A percentile compares a stretch with the other conserved stretches of the same genome.
Conservation (phyloP, 2,113 vertebrate species). For the Pseudopipra pipra region DNA sequence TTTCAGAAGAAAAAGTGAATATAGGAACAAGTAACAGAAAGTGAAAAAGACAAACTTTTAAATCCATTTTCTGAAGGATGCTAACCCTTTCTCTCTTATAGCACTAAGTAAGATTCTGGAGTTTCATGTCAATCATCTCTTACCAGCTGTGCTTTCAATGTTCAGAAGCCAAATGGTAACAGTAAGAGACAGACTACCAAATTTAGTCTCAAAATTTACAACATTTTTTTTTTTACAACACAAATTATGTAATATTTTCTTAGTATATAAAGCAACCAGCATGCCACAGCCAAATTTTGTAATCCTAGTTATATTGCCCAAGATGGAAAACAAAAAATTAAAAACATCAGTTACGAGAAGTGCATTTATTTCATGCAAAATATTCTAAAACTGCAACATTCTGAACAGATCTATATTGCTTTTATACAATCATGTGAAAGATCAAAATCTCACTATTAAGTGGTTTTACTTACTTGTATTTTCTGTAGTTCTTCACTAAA, state of each 20-base stretch:
- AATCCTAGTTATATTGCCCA: neutral
- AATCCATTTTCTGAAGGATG: neutral
- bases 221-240: neutral
- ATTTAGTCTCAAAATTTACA: neutral
- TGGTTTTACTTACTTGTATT: constrained; percentile 73
- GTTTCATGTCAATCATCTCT: neutral
- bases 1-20: neutral
- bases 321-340: neutral
- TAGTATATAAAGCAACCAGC: neutral
- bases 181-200: neutral
- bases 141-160: neutral
- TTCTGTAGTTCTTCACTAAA: constrained; percentile 64
- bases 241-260: neutral
- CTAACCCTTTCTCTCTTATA: neutral
- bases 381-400: neutral
- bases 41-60: neutral
- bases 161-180: neutral
- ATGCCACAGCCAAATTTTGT: neutral
- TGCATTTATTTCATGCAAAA: neutral
- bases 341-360: neutral
- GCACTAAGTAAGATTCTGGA: neutral
- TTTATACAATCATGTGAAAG: neutral
- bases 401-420: neutral
- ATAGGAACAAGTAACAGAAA: neutral
- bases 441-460: neutral